These are phyloP conservation scores for Anguilla marmorata DNA, from an alignment of 2,797 vertebrate genomes.

Conservation along the genomic window DNA sequence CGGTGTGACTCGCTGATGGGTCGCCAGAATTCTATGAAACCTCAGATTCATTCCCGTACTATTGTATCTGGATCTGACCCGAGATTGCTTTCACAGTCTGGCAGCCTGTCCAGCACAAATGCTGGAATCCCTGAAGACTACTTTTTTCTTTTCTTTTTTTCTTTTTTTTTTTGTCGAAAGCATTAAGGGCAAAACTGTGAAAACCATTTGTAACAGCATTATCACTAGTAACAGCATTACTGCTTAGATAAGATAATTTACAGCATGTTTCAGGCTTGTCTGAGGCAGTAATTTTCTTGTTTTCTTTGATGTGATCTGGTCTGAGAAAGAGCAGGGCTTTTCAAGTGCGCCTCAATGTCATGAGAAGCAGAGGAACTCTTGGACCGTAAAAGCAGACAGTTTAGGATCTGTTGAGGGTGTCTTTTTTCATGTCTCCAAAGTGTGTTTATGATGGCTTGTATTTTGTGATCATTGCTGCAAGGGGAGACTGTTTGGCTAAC, in stretches of 20 bases:
- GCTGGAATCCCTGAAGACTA: not conserved
- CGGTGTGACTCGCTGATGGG: slow-evolving; percentile 72
- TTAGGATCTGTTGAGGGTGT: not conserved
- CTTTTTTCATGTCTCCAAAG: slow-evolving; percentile 1
- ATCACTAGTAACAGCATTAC: not conserved
- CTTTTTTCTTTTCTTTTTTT: not conserved
- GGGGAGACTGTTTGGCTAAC: not conserved
- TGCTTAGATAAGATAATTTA: not conserved
- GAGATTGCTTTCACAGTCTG: not conserved
- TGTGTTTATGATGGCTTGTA: slow-evolving; percentile 9
- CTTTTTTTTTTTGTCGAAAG: not conserved
- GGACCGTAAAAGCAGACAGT: not conserved
- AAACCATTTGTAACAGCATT: not conserved
- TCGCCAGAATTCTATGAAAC: slow-evolving; percentile 58
- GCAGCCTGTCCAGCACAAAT: not conserved
- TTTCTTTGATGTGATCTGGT: slow-evolving; percentile 7
- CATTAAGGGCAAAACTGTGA: not conserved
- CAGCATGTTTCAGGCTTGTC: not conserved
- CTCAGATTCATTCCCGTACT: not conserved
- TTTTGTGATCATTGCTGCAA: slow-evolving; percentile 9
- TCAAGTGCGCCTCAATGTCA: not conserved
- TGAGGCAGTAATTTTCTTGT: not conserved
- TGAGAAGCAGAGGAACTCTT: not conserved
- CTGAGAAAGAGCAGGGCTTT: slow-evolving; percentile 14
- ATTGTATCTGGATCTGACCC: not conserved